Evolutionary conservation across 1,140 invertebrate genomes (phyloP), one percentile per base, ranked within the genome.

Genomic region (Fopius arisanus): DNA sequence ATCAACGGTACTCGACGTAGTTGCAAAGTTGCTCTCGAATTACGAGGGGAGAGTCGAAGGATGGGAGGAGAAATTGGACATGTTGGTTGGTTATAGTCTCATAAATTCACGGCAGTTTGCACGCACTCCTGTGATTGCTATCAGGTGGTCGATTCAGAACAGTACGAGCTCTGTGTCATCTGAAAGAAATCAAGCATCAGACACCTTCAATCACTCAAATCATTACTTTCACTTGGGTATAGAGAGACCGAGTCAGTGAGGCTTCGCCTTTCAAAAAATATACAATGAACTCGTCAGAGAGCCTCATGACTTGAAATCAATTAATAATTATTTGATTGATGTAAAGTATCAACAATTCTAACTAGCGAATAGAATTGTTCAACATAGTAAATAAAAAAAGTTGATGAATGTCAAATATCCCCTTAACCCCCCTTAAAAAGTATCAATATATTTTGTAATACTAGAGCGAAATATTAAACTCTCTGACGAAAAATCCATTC

Each of bases 1-100:
- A 65, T 59, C 54, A 59, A 59, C 54, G 54, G 54, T 28, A 23
- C 54, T 59, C 54, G 23, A 59, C 54, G 23, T 59, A 59, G 54
- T 23, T 59, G 54, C 3, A 28, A 59, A 59, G 54, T 59, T 59
- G 23, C 54, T 23, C 54, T 59, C 54, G 54, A 59, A 59, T 59
- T 59, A 59, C 54, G 54, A 59, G 54, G 23, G 54, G 7, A 23
- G 19, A 59, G 54, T 26, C 1, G 54, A 59, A 28, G 21, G 23
- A 59, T 59, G 54, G 23, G 23, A 26, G 54, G 26, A 28, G 23
- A 59, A 23, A 48, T 48, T 48, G 43, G 43, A 48, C 19, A 59
- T 59, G 19, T 59, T 59, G 26, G 21, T 59, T 23, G 54, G 54
- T 59, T 59, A 59, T 59, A 59, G 19, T 28, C 54, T 26, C 54